Percentiles rank a stretch among this genome's conserved stretches.
Conservation (phyloP, 1,140 invertebrate genomes). For the Camponotus pennsylvanicus region DNA sequence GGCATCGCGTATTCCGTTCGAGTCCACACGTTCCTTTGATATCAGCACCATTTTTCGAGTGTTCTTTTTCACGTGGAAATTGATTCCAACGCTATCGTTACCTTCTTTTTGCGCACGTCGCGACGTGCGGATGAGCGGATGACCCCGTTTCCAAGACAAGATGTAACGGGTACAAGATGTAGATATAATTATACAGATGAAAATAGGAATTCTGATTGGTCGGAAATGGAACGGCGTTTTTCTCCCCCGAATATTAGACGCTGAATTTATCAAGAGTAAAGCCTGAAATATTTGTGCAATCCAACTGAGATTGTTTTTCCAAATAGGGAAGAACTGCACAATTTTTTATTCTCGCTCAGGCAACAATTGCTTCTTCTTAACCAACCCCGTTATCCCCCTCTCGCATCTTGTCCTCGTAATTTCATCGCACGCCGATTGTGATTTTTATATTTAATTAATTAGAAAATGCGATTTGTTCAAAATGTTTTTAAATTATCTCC, state of each 20-base stretch:
- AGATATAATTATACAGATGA: conserved; percentile 50
- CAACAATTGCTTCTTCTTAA: conserved; percentile 12
- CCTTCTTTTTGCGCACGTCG: conserved; percentile 20
- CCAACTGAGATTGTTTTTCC: conserved; percentile 10
- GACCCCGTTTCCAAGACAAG: conserved; percentile 44
- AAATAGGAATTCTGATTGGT: conserved; percentile 45
- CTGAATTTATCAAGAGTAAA: conserved; percentile 15
- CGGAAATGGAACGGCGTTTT: neutral
- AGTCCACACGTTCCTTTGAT: conserved; percentile 18
- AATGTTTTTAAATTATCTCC: conserved; percentile 25
- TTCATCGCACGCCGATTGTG: neutral
- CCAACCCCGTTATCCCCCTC: neutral
- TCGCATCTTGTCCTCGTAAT: neutral
- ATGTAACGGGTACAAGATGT: neutral
- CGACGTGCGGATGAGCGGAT: neutral
- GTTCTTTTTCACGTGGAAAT: conserved; percentile 45
- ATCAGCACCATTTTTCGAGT: conserved; percentile 37
- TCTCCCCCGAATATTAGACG: neutral
- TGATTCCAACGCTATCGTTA: conserved; percentile 45
- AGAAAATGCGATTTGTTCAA: neutral
- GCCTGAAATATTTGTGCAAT: conserved; percentile 20
- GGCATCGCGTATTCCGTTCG: conserved; percentile 46
- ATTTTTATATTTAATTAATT: conserved; percentile 8
- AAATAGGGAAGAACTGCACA: neutral
- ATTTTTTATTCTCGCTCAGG: neutral